Base-by-base conservation (phyloP, 2,797 vertebrate genomes). In the Erpetoichthys calabaricus region DNA sequence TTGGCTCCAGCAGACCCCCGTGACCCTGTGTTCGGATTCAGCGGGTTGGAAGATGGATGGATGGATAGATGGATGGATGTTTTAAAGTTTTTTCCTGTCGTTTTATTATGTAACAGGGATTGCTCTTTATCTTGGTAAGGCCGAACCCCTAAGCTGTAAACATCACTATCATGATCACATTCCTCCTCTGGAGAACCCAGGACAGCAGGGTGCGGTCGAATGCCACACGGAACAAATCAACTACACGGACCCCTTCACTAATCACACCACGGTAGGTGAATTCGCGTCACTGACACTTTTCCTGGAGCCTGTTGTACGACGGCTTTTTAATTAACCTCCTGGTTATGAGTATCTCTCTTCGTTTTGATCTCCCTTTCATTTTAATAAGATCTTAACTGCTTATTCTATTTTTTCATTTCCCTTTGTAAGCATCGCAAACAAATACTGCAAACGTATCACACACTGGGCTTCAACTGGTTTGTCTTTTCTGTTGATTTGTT, bases 111-210 rank as follows among this genome's bases (percentile, higher is more conserved):
- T 56, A 56, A 61, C 63, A 99, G 95, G 96, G 60, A 97, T 99
- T 56, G 91, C 92, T 57, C 79, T 98, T 45, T 99, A 88, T 57
- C 94, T 86, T 0, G 90, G 89, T 42, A 87, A 81, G 57, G 95
- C 95, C 59, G 75, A 60, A 65, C 74, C 99, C 66, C 72, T 98
- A 59, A 89, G 91, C 78, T 99, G 96, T 70, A 83, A 70, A 49
- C 95, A 97, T 68, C 75, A 97, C 64, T 82, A 76, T 68, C 94
- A 98, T 0, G 85, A 91, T 75, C 74, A 88, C 73, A 89, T 98
- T 62, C 91, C 88, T 0, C 87, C 91, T n/a, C 70, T 92, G 69
- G 70, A 76, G 65, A 77, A 83, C 63, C 86, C 87, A 0, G 88
- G 87, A 7, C 81, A 80, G 56, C 83, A 78, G 1, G 83, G 90